Evolutionary conservation across 2,113 vertebrate species (phyloP).

Genomic region (Ibidorhyncha struthersii): DNA sequence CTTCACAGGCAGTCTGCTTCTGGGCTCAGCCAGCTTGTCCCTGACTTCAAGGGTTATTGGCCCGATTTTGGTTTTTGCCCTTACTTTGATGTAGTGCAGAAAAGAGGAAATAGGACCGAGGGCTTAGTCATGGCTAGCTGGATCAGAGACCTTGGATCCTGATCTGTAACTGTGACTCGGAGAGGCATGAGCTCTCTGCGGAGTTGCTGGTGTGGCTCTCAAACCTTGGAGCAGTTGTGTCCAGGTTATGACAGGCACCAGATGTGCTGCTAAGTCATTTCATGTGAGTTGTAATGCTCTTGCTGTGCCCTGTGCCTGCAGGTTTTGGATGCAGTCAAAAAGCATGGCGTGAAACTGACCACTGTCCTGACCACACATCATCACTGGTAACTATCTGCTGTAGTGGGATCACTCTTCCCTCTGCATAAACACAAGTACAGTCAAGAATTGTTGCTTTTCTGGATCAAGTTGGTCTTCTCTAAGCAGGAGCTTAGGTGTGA

Average conservation of each 20-base stretch:
- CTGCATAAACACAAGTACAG: background rate
- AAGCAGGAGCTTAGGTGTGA: background rate
- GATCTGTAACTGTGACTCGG: no score
- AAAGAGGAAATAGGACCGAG: background rate
- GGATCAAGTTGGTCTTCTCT: background rate
- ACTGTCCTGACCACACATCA: slow-evolving; percentile 95
- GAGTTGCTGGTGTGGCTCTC: background rate
- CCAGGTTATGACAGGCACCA: background rate
- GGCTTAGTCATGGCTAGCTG: background rate
- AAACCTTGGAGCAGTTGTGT: background rate
- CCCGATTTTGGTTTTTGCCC: background rate
- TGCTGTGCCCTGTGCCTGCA: slow-evolving; percentile 45
- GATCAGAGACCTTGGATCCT: background rate
- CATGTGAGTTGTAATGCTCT: background rate
- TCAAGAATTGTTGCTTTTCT: background rate
- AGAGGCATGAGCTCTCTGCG: background rate
- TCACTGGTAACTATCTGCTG: slow-evolving; percentile 84
- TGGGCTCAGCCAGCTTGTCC: background rate
- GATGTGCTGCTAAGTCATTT: background rate
- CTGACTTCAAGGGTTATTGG: background rate
- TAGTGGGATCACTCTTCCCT: background rate
- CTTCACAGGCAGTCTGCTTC: background rate
- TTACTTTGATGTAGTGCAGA: background rate
- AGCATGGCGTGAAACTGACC: slow-evolving; percentile 89
- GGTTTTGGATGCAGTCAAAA: slow-evolving; percentile 90